Base-by-base conservation (phyloP, 1,140 invertebrate genomes). In the Zaprionus lachaisei region DNA sequence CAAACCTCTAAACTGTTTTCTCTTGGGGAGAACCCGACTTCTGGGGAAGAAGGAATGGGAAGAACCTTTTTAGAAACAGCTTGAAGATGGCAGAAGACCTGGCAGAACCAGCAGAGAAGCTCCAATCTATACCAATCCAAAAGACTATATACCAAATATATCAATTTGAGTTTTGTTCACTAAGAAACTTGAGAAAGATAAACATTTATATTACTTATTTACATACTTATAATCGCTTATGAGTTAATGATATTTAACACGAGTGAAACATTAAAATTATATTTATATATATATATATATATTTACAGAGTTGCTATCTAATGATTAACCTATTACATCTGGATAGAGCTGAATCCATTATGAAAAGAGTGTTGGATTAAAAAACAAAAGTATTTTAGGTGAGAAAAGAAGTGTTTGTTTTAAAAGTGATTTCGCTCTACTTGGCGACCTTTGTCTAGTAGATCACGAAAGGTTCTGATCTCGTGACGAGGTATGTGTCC, bases 401-500 rank as follows among this genome's bases (percentile, higher is more conserved):
- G 17, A 47, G 5, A 2, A 24, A 20, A 17, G 2, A 14, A 22
- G 11, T 5, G 12, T 51, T 9, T 51, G 17, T 11, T 44, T 65
- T 34, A 84, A 20, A 72, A 34, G 17, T 55, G 74, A 11, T 67
- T 81, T 5, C 85, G 75, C 49, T 92, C 91, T 7, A 91, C 60
- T 5, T 56, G 76, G 11, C 91, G 77, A 0, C 84, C 91, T 1
- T 76, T 70, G 5, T 92, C 91, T n/a, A 92, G 62, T 0, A 92
- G 66, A n/a, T 92, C 87, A 5, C 77, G 77, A 56, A 92, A 92
- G 12, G 69, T 69, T 62, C 80, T 86, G 4, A 92, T 56, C 26
- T 92, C 87, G 31, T 92, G 91, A 1, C 91, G 79, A 2, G 91
- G 82, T 15, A 92, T 92, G 22, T 76, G 78, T 14, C 86, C 77